These are phyloP conservation scores for Eurystomus glaucurus DNA, from an alignment of 2,797 vertebrate genomes.

Conservation along the genomic window DNA sequence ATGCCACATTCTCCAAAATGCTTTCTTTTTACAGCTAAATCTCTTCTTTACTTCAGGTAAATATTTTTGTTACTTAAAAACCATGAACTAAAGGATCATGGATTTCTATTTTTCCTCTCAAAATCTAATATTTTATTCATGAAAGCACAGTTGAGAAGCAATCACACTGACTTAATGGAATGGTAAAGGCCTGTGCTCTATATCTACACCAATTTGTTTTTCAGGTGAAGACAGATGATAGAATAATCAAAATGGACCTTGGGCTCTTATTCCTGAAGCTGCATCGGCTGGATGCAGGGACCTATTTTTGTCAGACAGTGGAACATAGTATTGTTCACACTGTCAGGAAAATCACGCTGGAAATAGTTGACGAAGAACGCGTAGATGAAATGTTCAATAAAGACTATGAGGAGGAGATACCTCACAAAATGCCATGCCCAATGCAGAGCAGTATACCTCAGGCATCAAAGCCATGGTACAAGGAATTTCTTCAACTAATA, in stretches of 20 bases:
- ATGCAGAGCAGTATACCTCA: conserved; percentile 83
- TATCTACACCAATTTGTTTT: neutral
- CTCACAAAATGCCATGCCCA: conserved; percentile 81
- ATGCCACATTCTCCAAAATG: neutral
- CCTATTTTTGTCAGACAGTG: conserved; percentile 94
- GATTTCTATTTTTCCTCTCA: neutral
- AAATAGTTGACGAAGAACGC: conserved; percentile 89
- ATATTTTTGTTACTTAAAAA: neutral
- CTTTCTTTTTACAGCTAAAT: neutral
- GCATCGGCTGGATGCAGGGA: conserved; percentile 88
- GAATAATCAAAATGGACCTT: conserved; percentile 90
- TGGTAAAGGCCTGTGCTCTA: neutral
- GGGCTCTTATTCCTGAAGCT: conserved; percentile 92
- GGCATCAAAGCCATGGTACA: conserved; percentile 90
- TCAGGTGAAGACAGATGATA: conserved; percentile 91
- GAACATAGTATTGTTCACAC: conserved; percentile 95
- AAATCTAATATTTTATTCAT: neutral
- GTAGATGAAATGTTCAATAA: conserved; percentile 88
- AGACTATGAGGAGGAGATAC: conserved; percentile 79
- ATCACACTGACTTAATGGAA: neutral
- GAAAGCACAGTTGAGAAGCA: neutral
- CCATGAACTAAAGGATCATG: neutral
- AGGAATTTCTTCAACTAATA: conserved; percentile 96
- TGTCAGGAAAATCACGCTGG: conserved; percentile 88
- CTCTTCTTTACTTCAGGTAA: neutral